These are phyloP conservation scores for Criorhina ranunculi DNA, from an alignment of 2,888 invertebrate species.

Conservation along the genomic window DNA sequence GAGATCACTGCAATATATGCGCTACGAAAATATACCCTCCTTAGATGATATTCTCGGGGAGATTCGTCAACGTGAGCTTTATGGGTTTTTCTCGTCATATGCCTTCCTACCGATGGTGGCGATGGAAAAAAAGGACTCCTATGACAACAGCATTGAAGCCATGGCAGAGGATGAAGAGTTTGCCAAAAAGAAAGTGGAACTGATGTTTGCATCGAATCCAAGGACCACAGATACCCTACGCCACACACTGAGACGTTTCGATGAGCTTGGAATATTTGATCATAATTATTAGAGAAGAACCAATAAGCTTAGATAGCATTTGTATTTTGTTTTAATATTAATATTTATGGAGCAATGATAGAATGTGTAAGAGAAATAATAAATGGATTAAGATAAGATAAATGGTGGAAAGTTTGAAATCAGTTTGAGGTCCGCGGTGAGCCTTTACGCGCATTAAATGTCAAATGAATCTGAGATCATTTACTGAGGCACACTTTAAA, in stretches of 20 bases:
- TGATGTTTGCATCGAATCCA: conserved; percentile 83
- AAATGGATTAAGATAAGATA: conserved; percentile 28
- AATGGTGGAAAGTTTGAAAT: neutral
- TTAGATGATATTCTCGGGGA: conserved; percentile 80
- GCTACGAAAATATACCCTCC: conserved; percentile 80
- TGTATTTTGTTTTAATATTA: conserved; percentile 34
- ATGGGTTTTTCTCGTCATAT: conserved; percentile 83
- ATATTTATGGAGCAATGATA: conserved; percentile 50
- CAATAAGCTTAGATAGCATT: conserved; percentile 13
- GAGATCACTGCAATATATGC: conserved; percentile 79
- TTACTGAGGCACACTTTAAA: neutral
- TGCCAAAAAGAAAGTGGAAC: conserved; percentile 81
- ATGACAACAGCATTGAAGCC: conserved; percentile 82
- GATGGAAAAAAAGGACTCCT: conserved; percentile 83
- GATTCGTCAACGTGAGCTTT: conserved; percentile 81
- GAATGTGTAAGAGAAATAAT: conserved; percentile 18
- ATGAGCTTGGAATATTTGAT: conserved; percentile 82
- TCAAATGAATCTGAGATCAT: neutral
- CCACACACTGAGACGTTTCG: conserved; percentile 81
- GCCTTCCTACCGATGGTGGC: conserved; percentile 83
- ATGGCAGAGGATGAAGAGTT: conserved; percentile 80
- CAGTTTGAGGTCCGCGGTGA: neutral
- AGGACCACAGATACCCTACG: conserved; percentile 82
- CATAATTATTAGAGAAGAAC: conserved; percentile 20
- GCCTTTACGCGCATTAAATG: neutral